Base-by-base conservation (phyloP, 2,888 invertebrate species). In the Latrodectus hesperus region DNA sequence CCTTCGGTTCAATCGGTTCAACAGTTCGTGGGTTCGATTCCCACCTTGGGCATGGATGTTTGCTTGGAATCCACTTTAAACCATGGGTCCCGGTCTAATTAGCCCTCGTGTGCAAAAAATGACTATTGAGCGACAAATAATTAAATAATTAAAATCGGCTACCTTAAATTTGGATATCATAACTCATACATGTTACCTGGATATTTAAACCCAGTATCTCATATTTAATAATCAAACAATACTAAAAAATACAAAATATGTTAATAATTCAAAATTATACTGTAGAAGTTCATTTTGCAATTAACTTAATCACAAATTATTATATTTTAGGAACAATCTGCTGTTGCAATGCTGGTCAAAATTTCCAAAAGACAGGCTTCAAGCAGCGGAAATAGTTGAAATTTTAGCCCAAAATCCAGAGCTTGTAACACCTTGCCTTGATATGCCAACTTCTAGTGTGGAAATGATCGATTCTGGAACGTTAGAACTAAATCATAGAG, bases 321-420 rank as follows among this genome's bases (percentile, higher is more conserved):
- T 52, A 55, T 10, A 9, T 73, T 55, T 84, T 73, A 89, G 80
- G 90, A 95, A 95, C 92, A 94, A 94, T 71, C 93, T 97, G 82
- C 94, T 98, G 90, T 94, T 94, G 91, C 94, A 95, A 52, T 97
- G 97, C 92, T 97, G 97, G 96, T 94, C 94, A 89, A 93, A 93
- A 88, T 95, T 96, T 81, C 93, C 94, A 53, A 94, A 94, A 89
- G 94, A 94, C 90, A 94, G 98, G 26, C 96, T 96, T 6, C 94
- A 94, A 3, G 96, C 97, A 0, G 94, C 95, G 0, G 96, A 96
- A 92, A 95, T 98, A 86, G 96, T 96, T 1, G 96, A 96, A 88
- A 95, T 95, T 91, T 93, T 98, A 87, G 95, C 95, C 4, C 95
- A 95, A 91, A 95, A 95, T 92, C 95, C 96, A 17, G 94, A 95